Evolutionary conservation across 2,113 vertebrate species (phyloP).

Genomic region (Lota lota): DNA sequence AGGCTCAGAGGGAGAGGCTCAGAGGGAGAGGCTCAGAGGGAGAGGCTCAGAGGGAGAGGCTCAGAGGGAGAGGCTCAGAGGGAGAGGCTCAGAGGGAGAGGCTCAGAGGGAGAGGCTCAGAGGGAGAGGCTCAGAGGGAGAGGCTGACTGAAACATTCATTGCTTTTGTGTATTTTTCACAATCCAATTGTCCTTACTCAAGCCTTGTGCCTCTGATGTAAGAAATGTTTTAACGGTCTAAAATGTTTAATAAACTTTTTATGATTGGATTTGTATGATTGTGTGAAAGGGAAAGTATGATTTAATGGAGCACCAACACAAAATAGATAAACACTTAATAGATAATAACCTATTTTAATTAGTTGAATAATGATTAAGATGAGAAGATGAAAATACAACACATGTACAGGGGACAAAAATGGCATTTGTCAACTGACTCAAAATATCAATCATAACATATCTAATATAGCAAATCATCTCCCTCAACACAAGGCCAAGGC

Average conservation of each 20-base stretch:
- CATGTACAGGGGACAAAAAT: too few species aligned
- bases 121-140: too few species aligned
- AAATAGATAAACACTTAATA: background rate
- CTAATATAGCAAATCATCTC: too few species aligned
- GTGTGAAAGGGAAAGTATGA: background rate
- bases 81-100: background rate
- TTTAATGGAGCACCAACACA: constrained; percentile 2
- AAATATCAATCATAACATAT: too few species aligned
- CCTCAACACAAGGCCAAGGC: too few species aligned
- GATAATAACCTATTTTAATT: too few species aligned
- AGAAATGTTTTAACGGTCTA: constrained; percentile 11
- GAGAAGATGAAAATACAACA: too few species aligned
- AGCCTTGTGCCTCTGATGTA: too few species aligned
- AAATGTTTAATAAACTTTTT: constrained; percentile 26
- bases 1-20: background rate
- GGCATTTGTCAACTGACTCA: too few species aligned
- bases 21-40: too few species aligned
- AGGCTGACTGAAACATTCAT: background rate
- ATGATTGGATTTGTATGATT: constrained; percentile 24
- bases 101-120: background rate
- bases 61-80: background rate
- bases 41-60: background rate
- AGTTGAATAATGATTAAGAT: too few species aligned
- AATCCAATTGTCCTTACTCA: too few species aligned
- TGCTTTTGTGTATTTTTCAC: constrained; percentile 11